These are phyloP conservation scores for Thaumatotibia leucotreta DNA, from an alignment of 1,140 invertebrate genomes.

Conservation along the genomic window DNA sequence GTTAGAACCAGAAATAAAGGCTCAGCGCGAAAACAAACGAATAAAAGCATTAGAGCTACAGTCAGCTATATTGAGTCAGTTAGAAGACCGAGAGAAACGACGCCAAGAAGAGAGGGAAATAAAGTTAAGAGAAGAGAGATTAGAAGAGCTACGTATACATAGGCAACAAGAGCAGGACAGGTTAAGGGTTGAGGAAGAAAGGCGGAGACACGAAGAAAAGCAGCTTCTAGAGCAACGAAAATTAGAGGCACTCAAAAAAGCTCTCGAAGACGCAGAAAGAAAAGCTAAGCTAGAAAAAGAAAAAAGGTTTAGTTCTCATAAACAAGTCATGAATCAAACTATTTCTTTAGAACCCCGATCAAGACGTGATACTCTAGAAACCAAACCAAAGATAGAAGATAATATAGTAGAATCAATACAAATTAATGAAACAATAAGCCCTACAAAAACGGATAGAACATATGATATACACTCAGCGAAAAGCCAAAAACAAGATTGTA, in stretches of 20 bases:
- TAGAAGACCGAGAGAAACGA: conserved; percentile 82
- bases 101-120: conserved; percentile 81
- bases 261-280: conserved; percentile 79
- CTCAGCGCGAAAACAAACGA: conserved; percentile 81
- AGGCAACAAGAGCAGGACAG: conserved; percentile 81
- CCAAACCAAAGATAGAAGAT: conserved; percentile 31
- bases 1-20: conserved; percentile 81
- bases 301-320: conserved; percentile 63
- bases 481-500: conserved; percentile 56
- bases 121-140: conserved; percentile 79
- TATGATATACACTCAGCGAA: conserved; percentile 61
- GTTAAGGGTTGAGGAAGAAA: conserved; percentile 78
- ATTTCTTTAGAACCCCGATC: conserved; percentile 26
- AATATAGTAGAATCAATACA: conserved; percentile 19
- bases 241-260: conserved; percentile 78
- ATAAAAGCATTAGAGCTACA: conserved; percentile 85
- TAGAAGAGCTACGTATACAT: conserved; percentile 82
- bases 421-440: conserved; percentile 47
- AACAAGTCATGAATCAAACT: conserved; percentile 35
- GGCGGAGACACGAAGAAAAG: conserved; percentile 78
- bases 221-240: conserved; percentile 77
- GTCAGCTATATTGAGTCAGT: conserved; percentile 83
- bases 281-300: conserved; percentile 77
- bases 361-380: conserved; percentile 18
- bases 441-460: conserved; percentile 61